Evolutionary conservation across 2,888 invertebrate genomes (phyloP).

Genomic region (Tiliacea citrago): DNA sequence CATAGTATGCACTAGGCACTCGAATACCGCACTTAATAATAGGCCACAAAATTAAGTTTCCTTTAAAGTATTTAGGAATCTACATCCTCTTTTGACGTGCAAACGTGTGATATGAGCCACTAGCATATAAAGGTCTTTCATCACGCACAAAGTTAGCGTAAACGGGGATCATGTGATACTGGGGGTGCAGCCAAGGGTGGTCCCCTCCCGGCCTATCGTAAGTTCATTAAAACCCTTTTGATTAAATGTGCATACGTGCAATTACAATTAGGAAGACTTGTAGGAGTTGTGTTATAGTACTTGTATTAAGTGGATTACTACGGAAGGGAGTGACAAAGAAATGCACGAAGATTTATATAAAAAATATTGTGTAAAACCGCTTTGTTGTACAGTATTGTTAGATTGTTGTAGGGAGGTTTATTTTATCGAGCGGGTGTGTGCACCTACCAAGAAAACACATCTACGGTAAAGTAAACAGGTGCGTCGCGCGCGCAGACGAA

Average conservation of each 20-base stretch:
- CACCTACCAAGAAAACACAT: not conserved
- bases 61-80: not conserved
- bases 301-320: conserved; percentile 42
- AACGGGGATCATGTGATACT: conserved; percentile 61
- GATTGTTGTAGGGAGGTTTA: not conserved
- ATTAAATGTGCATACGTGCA: conserved; percentile 80
- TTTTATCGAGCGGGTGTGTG: not conserved
- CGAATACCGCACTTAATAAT: conserved; percentile 22
- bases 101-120: conserved; percentile 59
- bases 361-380: not conserved
- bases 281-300: conserved; percentile 27
- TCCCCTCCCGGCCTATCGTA: conserved; percentile 73
- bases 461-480: not conserved
- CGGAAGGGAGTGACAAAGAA: conserved; percentile 23
- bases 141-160: conserved; percentile 28
- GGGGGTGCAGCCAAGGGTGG: conserved; percentile 66
- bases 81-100: conserved; percentile 12
- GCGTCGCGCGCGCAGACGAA: not conserved
- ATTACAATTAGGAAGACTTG: conserved; percentile 76
- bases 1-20: not conserved
- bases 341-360: not conserved
- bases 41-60: conserved; percentile 6
- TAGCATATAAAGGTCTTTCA: conserved; percentile 61
- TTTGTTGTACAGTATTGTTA: not conserved
- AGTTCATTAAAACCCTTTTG: conserved; percentile 84